Conservation (phyloP, 2,113 vertebrate genomes). For the Genyomyrus donnyi region DNA sequence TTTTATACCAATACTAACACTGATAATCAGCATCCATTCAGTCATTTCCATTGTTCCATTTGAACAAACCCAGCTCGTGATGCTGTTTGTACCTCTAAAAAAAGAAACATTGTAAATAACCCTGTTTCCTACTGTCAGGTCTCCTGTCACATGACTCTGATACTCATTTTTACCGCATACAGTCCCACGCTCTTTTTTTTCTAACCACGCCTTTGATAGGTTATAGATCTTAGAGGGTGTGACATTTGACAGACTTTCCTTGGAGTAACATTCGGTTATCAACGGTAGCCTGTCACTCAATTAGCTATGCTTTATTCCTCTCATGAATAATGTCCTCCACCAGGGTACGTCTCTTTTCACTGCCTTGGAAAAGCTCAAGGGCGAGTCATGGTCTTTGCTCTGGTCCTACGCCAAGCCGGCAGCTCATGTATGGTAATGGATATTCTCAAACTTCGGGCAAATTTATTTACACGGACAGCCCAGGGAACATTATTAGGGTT, state of each 20-base stretch:
- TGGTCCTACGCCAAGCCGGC: constrained; percentile 1
- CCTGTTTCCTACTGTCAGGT: not conserved
- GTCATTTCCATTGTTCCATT: not conserved
- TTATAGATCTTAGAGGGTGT: not conserved
- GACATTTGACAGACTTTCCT: not conserved
- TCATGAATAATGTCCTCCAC: not conserved
- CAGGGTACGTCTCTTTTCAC: not conserved
- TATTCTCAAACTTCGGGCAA: not conserved
- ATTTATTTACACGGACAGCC: constrained; percentile 8
- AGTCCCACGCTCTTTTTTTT: not conserved
- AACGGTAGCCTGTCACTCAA: not conserved
- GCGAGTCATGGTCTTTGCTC: constrained; percentile 2
- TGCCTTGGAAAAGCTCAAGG: not conserved
- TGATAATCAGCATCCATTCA: not conserved
- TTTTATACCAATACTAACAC: not conserved
- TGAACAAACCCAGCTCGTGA: not conserved
- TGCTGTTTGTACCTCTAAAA: not conserved
- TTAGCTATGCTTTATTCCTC: not conserved
- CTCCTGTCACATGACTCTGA: not conserved
- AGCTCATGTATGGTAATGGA: not conserved
- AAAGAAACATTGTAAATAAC: not conserved
- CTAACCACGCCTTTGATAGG: not conserved
- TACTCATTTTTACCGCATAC: not conserved
- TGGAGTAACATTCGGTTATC: not conserved
- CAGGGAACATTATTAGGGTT: not conserved